Evolutionary conservation across 2,797 vertebrate species (phyloP).

Genomic region (Crenichthys baileyi): DNA sequence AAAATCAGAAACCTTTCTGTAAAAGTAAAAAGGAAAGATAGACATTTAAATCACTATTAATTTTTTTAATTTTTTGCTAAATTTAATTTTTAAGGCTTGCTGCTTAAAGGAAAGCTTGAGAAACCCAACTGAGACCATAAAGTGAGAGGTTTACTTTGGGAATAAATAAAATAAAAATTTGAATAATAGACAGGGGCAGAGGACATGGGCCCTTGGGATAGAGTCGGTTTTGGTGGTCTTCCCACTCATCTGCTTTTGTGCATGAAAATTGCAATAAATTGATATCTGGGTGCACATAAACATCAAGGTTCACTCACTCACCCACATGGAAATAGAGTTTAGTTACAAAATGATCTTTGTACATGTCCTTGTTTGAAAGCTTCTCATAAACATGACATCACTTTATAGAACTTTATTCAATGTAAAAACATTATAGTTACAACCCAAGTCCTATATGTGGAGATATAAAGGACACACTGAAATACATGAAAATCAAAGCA

Average conservation of each 20-base stretch:
- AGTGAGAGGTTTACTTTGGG: background rate
- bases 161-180: background rate
- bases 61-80: background rate
- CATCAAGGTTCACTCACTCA: background rate
- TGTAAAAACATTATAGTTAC: too few species aligned
- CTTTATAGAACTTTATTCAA: too few species aligned
- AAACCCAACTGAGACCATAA: background rate
- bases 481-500: too few species aligned
- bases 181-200: background rate
- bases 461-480: too few species aligned
- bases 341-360: background rate
- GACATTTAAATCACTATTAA: conserved; percentile 1
- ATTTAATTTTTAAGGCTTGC: background rate
- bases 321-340: background rate
- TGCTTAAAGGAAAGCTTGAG: background rate
- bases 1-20: background rate
- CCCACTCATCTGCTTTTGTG: background rate
- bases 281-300: background rate
- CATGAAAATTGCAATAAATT: background rate
- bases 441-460: too few species aligned
- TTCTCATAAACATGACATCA: too few species aligned
- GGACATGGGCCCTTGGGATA: background rate
- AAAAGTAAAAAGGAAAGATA: background rate
- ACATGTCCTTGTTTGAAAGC: background rate
- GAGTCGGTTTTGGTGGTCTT: background rate